These are phyloP conservation scores for Temnothorax rugatulus DNA, from an alignment of 2,888 invertebrate species.

Conservation along the genomic window DNA sequence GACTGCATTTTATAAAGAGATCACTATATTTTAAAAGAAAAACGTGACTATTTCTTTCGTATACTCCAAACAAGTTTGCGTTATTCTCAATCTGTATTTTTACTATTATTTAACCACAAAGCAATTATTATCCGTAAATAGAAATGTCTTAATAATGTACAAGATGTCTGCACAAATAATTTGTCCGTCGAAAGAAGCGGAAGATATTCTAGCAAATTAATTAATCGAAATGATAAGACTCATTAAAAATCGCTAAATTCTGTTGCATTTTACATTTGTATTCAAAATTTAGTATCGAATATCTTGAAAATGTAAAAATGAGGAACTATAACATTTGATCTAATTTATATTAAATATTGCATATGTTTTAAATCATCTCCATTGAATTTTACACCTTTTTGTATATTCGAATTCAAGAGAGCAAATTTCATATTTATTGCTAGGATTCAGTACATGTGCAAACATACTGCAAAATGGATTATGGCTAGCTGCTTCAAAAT, in stretches of 20 bases:
- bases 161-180: slow-evolving; percentile 13
- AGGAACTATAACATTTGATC: background rate
- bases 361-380: background rate
- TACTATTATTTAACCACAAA: background rate
- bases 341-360: background rate
- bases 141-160: background rate
- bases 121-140: background rate
- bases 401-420: background rate
- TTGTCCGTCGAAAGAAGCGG: background rate
- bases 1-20: too few species aligned
- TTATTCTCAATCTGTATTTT: background rate
- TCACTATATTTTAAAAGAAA: too few species aligned
- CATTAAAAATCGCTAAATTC: background rate
- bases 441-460: background rate
- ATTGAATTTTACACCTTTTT: background rate
- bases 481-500: slow-evolving; percentile 12
- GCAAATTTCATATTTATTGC: background rate
- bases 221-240: slow-evolving; percentile 57
- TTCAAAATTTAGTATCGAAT: background rate
- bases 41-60: too few species aligned
- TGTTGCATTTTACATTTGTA: background rate
- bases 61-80: background rate
- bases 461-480: slow-evolving; percentile 26
- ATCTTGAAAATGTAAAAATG: background rate
- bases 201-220: slow-evolving; percentile 66